These are phyloP conservation scores for Seriola aureovittata DNA, from an alignment of 2,113 vertebrate species.

Conservation along the genomic window DNA sequence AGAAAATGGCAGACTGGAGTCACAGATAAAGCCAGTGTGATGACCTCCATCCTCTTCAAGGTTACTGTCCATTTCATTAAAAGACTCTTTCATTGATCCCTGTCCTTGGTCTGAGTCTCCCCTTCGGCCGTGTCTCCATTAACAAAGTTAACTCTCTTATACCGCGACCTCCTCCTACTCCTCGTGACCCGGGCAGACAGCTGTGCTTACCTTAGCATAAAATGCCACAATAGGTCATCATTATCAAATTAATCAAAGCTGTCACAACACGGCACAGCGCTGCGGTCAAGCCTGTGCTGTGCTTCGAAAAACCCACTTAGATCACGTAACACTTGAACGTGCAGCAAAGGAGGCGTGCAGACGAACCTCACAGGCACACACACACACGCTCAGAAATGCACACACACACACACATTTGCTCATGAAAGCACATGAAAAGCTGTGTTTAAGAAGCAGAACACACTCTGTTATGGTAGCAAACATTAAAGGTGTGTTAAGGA, in stretches of 20 bases:
- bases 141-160: slow-evolving; percentile 82
- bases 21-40: background rate
- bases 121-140: slow-evolving; percentile 74
- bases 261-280: slow-evolving; percentile 64
- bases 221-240: slow-evolving; percentile 82
- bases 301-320: slow-evolving; percentile 61
- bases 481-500: background rate
- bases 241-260: slow-evolving; percentile 85
- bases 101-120: slow-evolving; percentile 76
- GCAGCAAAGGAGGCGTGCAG: slow-evolving; percentile 56
- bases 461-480: background rate
- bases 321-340: slow-evolving; percentile 69
- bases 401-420: background rate
- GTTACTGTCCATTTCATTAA: slow-evolving; percentile 80
- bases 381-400: slow-evolving; percentile 1
- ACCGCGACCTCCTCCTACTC: slow-evolving; percentile 69
- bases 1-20: background rate
- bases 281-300: slow-evolving; percentile 55
- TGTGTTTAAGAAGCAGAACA: slow-evolving; percentile 43
- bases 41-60: slow-evolving; percentile 77
- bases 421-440: slow-evolving; percentile 10
- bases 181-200: slow-evolving; percentile 73
- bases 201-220: slow-evolving; percentile 86
- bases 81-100: slow-evolving; percentile 74
- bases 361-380: background rate